Base-by-base conservation (phyloP, 2,113 vertebrate genomes). In the Aviceda subcristata region DNA sequence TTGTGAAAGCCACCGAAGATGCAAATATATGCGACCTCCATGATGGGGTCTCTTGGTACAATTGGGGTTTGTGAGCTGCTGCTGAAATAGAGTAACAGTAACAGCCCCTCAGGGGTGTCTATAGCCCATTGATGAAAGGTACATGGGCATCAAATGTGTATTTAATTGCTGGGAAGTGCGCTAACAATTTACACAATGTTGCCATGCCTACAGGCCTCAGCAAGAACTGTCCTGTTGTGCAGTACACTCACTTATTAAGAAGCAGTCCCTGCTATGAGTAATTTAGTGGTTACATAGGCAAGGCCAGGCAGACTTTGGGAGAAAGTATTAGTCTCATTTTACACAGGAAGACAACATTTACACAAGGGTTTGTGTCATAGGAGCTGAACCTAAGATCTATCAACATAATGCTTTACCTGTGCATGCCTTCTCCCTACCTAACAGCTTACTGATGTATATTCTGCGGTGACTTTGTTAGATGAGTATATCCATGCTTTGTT, bases 141-240 rank as follows among this genome's bases (percentile, higher is more conserved):
- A 36, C 23, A 6, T 3, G 19, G 57, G 8, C 46, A 88, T 82
- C 38, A 88, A 36, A 83, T 46, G 45, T 32, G 17, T 57, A 38
- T 86, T 96, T 92, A 92, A 69, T 87, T 85, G 30, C 57, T 92
- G 71, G 30, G 53, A 94, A 95, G 48, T 53, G 13, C 36, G 38
- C 9, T 88, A 50, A 79, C 43, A 23, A 45, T 79, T 90, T 72
- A 30, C 55, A 17, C 43, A 15, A 45, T 41, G 36, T 84, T 67
- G 43, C 59, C 26, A 20, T 53, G 66, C 34, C 75, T 69, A 13
- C 67, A 56, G 63, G 53, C 62, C 36, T 62, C n/a, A n/a, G 45
- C 62, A 64, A 27, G n/a, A 79, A 20, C n/a, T 50, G 48, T 34
- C 41, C 36, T 9, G 24, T 27, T 80, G 55, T 36, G 72, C 72